Evolutionary conservation across 2,113 vertebrate species (phyloP), one percentile per base, ranked within the genome.

Genomic region (Clinocottus analis): DNA sequence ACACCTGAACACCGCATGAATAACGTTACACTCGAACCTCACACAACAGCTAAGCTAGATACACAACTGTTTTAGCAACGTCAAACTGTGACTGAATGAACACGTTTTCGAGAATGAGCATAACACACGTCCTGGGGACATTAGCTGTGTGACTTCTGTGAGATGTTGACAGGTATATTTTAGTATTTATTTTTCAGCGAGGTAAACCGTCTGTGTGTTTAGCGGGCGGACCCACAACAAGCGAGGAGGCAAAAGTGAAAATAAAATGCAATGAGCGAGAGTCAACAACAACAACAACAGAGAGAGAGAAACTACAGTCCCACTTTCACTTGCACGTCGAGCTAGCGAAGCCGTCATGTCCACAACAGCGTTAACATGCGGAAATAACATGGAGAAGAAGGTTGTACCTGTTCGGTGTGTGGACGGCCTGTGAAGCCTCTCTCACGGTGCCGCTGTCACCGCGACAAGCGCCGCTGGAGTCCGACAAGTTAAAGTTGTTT

Each of bases 241-340:
- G 23, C 51, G 0, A 25, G n/a, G n/a, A 82, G 74, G 4, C 78
- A 86, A 89, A 93, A 92, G 92, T 88, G 90, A 93, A 91, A 93
- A 91, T 79, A 90, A 85, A 85, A n/a, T n/a, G n/a, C n/a, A n/a
- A 13, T 17, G 25, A n/a, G 4, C 59, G 5, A 51, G 37, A 8
- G 43, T 60, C 72, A 58, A 67, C 80, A n/a, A n/a, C n/a, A n/a
- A n/a, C n/a, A n/a, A n/a, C n/a, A n/a, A n/a, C n/a, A n/a, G n/a
- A n/a, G n/a, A n/a, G n/a, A n/a, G n/a, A n/a, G n/a, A n/a, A n/a
- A n/a, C n/a, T n/a, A n/a, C n/a, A n/a, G n/a, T n/a, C n/a, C 29
- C 65, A 91, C 85, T 93, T 91, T 90, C 88, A 84, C 85, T 92
- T 90, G 45, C 51, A 72, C 31, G 8, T 62, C 59, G 55, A 69